phyloP scores from a whole-genome alignment of 2,113 vertebrate genomes.

The Elephantulus edwardii region DNA sequence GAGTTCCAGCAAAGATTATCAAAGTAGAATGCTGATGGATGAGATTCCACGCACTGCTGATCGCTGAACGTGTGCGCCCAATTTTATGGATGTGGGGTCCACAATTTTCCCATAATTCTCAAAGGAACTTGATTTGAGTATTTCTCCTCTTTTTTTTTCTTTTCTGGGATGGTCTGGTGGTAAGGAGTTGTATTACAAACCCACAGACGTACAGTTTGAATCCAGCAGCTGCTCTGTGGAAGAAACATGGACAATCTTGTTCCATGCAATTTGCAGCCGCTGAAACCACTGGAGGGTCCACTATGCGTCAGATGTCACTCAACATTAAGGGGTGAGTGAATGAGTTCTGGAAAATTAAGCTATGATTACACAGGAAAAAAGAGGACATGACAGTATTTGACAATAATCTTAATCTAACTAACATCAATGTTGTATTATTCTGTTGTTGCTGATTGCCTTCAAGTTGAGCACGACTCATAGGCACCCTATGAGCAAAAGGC shows the following conservation, averaged over 20 bases:
- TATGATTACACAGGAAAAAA: neutral
- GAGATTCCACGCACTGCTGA: neutral
- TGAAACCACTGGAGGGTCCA: too few relatives aligned
- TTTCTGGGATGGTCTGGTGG: too few relatives aligned
- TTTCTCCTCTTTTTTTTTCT: neutral
- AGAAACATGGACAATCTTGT: too few relatives aligned
- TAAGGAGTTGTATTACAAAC: too few relatives aligned
- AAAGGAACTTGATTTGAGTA: neutral
- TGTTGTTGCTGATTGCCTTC: too few relatives aligned
- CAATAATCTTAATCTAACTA: neutral
- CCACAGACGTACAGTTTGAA: too few relatives aligned
- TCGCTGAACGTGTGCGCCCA: neutral
- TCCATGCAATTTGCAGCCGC: too few relatives aligned
- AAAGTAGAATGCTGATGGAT: neutral
- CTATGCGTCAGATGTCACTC: too few relatives aligned
- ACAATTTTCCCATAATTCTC: neutral
- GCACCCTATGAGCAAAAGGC: too few relatives aligned
- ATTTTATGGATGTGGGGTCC: neutral
- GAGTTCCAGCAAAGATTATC: neutral
- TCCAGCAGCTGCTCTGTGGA: too few relatives aligned
- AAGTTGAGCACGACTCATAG: too few relatives aligned
- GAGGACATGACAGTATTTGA: neutral
- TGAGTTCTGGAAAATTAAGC: conserved; percentile 30
- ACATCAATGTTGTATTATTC: neutral
- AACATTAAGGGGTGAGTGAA: too few relatives aligned